These are phyloP conservation scores for Threskiornis aethiopicus DNA, from an alignment of 2,797 vertebrate species.

Conservation along the genomic window DNA sequence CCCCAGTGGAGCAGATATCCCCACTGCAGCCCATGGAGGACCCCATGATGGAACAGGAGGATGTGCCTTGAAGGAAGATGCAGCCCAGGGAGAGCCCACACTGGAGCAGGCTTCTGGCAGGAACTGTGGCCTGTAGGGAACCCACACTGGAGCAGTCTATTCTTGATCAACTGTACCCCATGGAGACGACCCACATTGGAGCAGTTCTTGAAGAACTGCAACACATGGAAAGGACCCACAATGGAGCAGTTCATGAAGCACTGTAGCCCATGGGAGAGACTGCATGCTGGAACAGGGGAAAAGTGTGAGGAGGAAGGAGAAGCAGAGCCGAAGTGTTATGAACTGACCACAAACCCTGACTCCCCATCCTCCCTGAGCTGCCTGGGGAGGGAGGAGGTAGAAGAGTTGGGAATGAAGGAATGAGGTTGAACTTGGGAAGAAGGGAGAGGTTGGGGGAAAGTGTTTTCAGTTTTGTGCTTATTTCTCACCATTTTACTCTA, in stretches of 20 bases:
- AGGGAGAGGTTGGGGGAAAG: fast-evolving
- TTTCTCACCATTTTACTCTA: background rate
- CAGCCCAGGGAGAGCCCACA: background rate
- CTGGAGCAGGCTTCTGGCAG: background rate
- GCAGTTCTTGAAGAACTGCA: background rate
- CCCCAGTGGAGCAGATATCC: background rate
- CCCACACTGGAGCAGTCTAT: fast-evolving
- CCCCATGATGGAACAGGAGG: fast-evolving
- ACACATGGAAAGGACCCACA: fast-evolving
- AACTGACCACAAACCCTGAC: fast-evolving
- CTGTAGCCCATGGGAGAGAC: background rate
- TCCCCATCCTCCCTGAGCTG: background rate
- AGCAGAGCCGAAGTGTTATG: fast-evolving
- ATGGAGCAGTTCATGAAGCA: background rate
- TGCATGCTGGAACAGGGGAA: fast-evolving
- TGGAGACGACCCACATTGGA: background rate
- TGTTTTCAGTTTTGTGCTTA: background rate
- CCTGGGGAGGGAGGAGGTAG: background rate
- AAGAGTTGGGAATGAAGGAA: background rate
- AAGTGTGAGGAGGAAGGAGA: background rate
- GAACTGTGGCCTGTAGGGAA: background rate
- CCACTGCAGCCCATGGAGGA: background rate
- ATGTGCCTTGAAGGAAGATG: background rate
- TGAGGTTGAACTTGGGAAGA: background rate
- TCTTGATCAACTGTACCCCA: background rate